Evolutionary conservation across 1,140 invertebrate genomes (phyloP), one percentile per base, ranked within the genome.

Genomic region (Drusus annulatus): DNA sequence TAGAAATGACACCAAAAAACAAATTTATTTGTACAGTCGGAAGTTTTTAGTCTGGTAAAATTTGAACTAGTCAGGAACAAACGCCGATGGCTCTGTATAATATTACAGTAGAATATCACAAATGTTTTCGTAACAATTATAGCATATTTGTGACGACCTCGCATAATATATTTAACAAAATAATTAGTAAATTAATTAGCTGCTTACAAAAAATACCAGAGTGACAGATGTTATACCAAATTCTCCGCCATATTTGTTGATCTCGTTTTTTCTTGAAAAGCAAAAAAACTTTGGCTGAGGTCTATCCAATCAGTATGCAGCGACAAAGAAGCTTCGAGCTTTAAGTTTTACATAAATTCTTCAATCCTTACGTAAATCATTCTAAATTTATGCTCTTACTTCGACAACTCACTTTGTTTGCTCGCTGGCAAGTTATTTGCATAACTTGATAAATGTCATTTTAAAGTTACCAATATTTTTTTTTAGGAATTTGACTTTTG

Each of bases 351-450:
- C 3, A 25, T n/a, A 25, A 65, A 25, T 31, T 63, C 60, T 13
- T 65, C 28, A 65, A 31, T 65, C 19, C 62, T 31, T 31, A 25
- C 62, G 60, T 25, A 63, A 63, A 63, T 63, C 60, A 63, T 63
- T 63, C 60, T 63, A 63, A 23, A 23, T 63, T 25, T 63, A 25
- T 25, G 2, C 13, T 60, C 23, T 60, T 25, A 63, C 60, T 63
- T 63, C 31, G 3, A 62, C 7, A 21, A 23, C 7, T 23, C 8
- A 19, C 13, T 62, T 23, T 25, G 21, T 19, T 19, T 25, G n/a
- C 58, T 5, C 2, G 58, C 13, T 15, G 2, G 13, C 23, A 15
- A 28, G 0, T 25, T 28, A 65, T 28, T 28, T 16, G 28, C 10
- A 65, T 31, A 31, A 0, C 62, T 65, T 60, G 3, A 23, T 17